Base-by-base conservation (phyloP, 2,888 invertebrate species). In the Therioaphis trifolii region DNA sequence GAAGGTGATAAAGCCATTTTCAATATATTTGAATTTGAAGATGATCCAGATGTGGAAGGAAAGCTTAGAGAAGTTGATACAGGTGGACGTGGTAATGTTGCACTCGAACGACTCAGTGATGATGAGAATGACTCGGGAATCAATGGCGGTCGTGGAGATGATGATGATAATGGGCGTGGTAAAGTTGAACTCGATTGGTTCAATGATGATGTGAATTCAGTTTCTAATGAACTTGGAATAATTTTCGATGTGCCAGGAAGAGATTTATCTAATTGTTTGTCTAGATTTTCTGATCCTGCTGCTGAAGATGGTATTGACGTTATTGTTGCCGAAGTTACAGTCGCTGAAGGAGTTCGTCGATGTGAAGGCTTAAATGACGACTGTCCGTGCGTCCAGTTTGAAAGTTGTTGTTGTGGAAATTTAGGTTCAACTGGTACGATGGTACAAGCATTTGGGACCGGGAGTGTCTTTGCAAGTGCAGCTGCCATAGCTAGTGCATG, bases 391-490 rank as follows among this genome's bases (percentile, higher is more conserved):
- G 12, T 66, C 46, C 61, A 46, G 3, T 58, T 11, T 61, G 58
- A 43, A 12, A 18, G 12, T 12, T 11, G 4, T 4, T n/a, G 1
- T 2, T 35, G 27, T 46, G n/a, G n/a, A 21, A 0, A 14, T 15
- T 24, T 5, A 15, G 21, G n/a, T 35, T 77, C 49, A 2, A 3
- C 49, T 18, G 11, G 12, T 11, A 9, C 1, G 11, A 24, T 3
- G 12, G 21, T 12, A 15, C 15, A n/a, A 61, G 12, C 7, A 1
- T 15, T 11, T n/a, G 29, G 46, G 29, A 52, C 4, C 29, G 11
- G 2, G 15, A n/a, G 24, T 58, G 11, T 0, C 14, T 87, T 87
- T 55, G 87, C 87, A 85, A 89, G 89, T 84, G 90, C 88, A 18
- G 68, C 9, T 63, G 80, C 27, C 5, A 40, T 5, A 18, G 24